Base-by-base conservation (phyloP, 2,797 vertebrate genomes). In the Poecilia picta region DNA sequence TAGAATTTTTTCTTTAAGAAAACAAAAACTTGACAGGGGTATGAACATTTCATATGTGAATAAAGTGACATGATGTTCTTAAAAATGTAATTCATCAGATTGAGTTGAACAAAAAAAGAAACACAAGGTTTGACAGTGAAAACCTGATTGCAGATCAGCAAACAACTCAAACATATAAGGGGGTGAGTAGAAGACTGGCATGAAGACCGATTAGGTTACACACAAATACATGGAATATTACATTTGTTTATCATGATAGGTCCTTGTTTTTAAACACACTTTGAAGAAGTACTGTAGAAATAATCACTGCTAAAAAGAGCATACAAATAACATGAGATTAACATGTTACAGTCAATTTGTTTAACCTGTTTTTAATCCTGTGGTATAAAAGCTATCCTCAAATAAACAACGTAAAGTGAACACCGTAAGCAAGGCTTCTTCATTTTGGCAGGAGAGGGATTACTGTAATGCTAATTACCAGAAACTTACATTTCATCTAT, bases 251-350 rank as follows among this genome's bases (percentile, higher is more conserved):
- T 89, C 83, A 90, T 91, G 81, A 94, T 92, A 95, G 94, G 93
- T 95, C 93, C 94, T 92, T 92, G 93, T 93, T 92, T 90, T 94
- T 80, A 92, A 68, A 94, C 90, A 95, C 91, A 93, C 92, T 46
- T 88, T 93, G 90, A 94, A 95, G 91, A 94, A 95, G 93, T 89
- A 93, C 89, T 88, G 90, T 94, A 95, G 92, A 94, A 96, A 96
- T 94, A 93, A 95, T 96, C 89, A 94, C 94, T 95, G 93, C 92
- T 94, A 95, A 94, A 96, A 95, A 96, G 92, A 94, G 93, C 93
- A 94, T 95, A 96, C 93, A 94, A 93, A 95, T 92, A 94, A 94
- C 93, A 94, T 95, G 93, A 94, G 92, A 95, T 92, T 94, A 94
- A 95, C 94, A 93, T 92, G 94, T 94, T 95, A 96, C 93, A 96